phyloP scores from a whole-genome alignment of 1,140 invertebrate species.

The Subanguina moxae region DNA sequence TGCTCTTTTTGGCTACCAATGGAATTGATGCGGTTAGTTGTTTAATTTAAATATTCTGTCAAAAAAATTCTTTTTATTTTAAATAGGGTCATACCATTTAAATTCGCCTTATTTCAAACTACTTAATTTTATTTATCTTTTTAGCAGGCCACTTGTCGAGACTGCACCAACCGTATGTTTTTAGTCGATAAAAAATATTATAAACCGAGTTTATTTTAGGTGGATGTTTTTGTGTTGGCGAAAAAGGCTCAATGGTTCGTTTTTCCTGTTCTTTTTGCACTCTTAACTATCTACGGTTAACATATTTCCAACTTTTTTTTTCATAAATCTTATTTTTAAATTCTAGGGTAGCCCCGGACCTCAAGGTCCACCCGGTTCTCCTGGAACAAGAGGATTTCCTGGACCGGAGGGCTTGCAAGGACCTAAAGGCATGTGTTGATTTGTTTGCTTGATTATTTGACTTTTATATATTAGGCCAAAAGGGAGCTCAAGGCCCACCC shows the following conservation, averaged over 20 bases:
- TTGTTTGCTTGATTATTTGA: neutral
- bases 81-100: no score
- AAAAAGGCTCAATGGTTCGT: conserved; percentile 57
- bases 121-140: conserved; percentile 35
- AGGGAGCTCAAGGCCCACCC: conserved; percentile 51
- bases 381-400: conserved; percentile 56
- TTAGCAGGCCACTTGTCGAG: conserved; percentile 56
- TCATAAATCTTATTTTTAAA: no score
- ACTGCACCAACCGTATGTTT: conserved; percentile 47
- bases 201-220: no score
- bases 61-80: no score
- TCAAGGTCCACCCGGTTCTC: conserved; percentile 52
- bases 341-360: conserved; percentile 56
- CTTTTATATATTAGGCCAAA: conserved; percentile 8
- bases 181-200: no score
- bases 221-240: conserved; percentile 59
- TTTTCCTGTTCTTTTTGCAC: neutral
- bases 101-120: no score
- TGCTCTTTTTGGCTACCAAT: conserved; percentile 3
- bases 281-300: no score
- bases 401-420: conserved; percentile 57
- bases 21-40: neutral
- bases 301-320: no score
- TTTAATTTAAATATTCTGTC: no score
- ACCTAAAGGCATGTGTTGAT: conserved; percentile 39